These are phyloP conservation scores for Phylloscopus trochilus DNA, from an alignment of 2,113 vertebrate species.

Conservation along the genomic window DNA sequence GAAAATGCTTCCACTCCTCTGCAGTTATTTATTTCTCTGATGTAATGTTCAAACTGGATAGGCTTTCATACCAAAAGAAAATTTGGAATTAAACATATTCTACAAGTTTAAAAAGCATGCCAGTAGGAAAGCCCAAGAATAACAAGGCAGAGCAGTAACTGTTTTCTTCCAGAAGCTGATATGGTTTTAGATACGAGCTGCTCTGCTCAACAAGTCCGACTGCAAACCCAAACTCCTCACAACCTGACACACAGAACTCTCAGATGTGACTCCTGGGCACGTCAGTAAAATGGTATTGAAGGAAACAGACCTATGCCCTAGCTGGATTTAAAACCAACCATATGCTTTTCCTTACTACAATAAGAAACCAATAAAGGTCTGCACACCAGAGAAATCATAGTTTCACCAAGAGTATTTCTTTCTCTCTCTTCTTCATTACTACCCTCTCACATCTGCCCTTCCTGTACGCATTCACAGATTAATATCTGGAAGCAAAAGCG, in stretches of 20 bases:
- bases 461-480: background rate
- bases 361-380: background rate
- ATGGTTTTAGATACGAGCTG: background rate
- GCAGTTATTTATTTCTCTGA: background rate
- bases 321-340: background rate
- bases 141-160: background rate
- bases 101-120: background rate
- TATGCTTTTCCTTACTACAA: accelerated
- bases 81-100: background rate
- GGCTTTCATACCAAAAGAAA: background rate
- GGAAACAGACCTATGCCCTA: background rate
- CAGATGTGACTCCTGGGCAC: background rate
- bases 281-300: accelerated
- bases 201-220: background rate
- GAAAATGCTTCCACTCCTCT: background rate
- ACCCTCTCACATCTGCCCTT: background rate
- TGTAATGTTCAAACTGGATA: background rate
- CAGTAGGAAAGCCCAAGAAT: background rate
- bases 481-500: background rate
- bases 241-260: background rate
- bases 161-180: background rate
- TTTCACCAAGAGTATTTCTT: background rate
- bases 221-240: background rate
- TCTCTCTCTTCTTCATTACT: background rate
- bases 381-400: no score